Evolutionary conservation across 2,797 vertebrate genomes (phyloP).

Genomic region (Adelosebastes latens): DNA sequence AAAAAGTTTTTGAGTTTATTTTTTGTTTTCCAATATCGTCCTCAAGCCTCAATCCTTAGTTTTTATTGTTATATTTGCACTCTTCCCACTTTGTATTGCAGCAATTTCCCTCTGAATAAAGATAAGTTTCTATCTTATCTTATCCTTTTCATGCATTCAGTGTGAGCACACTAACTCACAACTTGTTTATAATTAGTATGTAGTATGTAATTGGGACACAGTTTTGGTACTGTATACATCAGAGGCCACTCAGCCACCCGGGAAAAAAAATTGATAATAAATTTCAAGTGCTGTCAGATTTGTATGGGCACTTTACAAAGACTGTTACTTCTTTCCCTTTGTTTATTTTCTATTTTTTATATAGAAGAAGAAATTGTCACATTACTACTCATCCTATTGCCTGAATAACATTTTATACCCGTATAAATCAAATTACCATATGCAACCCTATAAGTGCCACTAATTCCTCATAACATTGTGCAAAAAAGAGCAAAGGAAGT

Average conservation of each 20-base stretch:
- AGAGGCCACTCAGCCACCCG: background rate
- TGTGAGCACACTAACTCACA: background rate
- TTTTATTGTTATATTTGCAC: background rate
- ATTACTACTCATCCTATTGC: background rate
- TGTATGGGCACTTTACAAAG: background rate
- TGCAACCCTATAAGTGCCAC: background rate
- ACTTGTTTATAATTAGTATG: background rate
- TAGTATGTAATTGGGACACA: background rate
- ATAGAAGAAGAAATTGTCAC: background rate
- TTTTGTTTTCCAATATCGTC: background rate
- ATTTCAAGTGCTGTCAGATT: background rate
- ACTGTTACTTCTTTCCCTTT: accelerated
- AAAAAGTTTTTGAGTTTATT: background rate
- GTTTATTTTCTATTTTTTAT: background rate
- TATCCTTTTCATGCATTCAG: background rate
- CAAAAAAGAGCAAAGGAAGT: conserved; percentile 8
- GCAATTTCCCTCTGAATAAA: background rate
- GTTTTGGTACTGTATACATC: background rate
- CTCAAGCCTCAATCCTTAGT: background rate
- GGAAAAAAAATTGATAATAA: no score
- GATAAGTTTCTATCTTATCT: background rate
- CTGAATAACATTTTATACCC: background rate
- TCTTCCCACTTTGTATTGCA: background rate
- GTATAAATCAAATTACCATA: background rate
- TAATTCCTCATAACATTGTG: conserved; percentile 5